These are phyloP conservation scores for Cardinalis cardinalis DNA, from an alignment of 2,113 vertebrate genomes.

Conservation along the genomic window DNA sequence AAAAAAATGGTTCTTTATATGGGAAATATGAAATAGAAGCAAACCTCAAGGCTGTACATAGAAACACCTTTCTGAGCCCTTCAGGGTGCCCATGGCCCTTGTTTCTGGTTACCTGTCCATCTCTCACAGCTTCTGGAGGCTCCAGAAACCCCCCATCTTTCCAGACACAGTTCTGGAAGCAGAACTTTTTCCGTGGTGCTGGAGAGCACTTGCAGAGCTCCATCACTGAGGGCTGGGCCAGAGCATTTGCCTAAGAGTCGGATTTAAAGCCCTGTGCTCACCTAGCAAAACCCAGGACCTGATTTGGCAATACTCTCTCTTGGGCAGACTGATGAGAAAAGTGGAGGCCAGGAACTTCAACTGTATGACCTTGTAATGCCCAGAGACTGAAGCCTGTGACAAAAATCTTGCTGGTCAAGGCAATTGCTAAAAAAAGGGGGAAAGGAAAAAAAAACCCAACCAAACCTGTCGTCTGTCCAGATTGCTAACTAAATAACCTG, in stretches of 20 bases:
- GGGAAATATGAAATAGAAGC: neutral
- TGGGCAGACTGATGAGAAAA: neutral
- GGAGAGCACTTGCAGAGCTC: neutral
- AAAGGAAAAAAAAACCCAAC: neutral
- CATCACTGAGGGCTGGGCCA: rapidly evolving
- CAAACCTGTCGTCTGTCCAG: neutral
- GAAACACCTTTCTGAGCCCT: neutral
- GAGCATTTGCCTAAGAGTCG: neutral
- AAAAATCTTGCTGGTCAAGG: neutral
- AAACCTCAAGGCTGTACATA: neutral
- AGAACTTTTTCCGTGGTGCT: neutral
- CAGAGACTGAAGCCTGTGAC: neutral
- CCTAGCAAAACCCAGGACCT: neutral
- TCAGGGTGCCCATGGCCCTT: neutral
- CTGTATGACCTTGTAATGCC: neutral
- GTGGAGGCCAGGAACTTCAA: neutral
- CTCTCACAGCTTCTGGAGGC: neutral
- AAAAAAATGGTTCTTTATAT: neutral
- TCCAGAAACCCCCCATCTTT: neutral
- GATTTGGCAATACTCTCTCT: neutral
- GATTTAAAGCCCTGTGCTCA: neutral
- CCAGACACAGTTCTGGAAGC: neutral
- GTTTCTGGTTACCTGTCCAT: neutral
- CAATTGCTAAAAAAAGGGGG: neutral
- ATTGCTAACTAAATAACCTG: neutral